Evolutionary conservation across 2,113 vertebrate species (phyloP).

Genomic region (Chaetorhynchus papuensis): DNA sequence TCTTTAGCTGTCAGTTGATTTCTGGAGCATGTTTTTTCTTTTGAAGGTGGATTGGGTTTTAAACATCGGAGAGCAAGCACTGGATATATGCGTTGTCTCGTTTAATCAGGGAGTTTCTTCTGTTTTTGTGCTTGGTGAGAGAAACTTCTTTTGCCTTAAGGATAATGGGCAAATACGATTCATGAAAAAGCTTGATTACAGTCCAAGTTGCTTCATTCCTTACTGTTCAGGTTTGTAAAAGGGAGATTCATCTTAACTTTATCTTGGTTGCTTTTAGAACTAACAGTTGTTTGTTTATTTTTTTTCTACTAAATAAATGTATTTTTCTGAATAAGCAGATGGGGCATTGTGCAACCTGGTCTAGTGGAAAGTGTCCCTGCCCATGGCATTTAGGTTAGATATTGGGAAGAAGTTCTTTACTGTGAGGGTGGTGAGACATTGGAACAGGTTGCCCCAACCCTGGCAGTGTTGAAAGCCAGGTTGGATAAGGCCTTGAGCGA

Average conservation of each 20-base stretch:
- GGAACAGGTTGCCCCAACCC: background rate
- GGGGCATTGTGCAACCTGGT: background rate
- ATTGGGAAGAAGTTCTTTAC: background rate
- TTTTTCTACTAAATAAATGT: background rate
- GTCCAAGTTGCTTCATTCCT: slow-evolving; percentile 92
- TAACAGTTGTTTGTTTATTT: background rate
- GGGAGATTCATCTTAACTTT: background rate
- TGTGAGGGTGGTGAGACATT: background rate
- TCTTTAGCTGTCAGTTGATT: background rate
- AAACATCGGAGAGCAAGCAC: slow-evolving; percentile 89
- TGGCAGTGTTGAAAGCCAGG: background rate
- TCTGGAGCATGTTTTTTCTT: background rate
- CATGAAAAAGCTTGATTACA: slow-evolving; percentile 97
- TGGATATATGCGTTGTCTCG: slow-evolving; percentile 83
- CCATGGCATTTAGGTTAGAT: background rate
- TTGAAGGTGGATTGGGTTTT: slow-evolving; percentile 91
- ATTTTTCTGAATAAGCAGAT: background rate
- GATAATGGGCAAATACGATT: slow-evolving; percentile 94
- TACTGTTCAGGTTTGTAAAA: slow-evolving; percentile 84
- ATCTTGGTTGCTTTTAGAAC: background rate
- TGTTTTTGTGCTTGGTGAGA: slow-evolving; percentile 91
- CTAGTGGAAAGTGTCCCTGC: background rate
- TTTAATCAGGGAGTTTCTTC: slow-evolving; percentile 81
- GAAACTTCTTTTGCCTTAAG: slow-evolving; percentile 92
- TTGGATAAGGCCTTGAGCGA: background rate